A percentile compares a stretch with the other conserved stretches of the same genome.
phyloP scores from a whole-genome alignment of 2,113 vertebrate species.

The Scopus umbretta region DNA sequence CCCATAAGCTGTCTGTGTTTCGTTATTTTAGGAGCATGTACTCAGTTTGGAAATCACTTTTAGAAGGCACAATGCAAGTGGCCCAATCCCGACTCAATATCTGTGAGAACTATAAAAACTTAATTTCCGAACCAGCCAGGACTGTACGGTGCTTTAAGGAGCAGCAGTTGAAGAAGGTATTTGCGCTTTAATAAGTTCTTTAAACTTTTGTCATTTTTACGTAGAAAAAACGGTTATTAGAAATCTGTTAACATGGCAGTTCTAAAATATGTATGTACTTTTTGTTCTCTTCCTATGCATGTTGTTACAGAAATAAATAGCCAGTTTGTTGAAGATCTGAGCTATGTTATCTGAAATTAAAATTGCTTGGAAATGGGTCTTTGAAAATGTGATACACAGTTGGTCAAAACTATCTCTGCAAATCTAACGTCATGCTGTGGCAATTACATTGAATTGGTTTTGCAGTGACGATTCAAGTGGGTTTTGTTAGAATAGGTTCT shows the following conservation, averaged over 20 bases:
- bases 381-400: accelerated
- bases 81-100: conserved; percentile 94
- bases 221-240: too few relatives aligned
- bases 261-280: accelerated
- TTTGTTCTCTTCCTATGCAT: background rate
- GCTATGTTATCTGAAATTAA: background rate
- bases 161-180: conserved; percentile 94
- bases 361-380: background rate
- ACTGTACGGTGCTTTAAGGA: conserved; percentile 94
- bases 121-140: conserved; percentile 93
- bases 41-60: conserved; percentile 92
- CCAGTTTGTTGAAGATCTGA: background rate
- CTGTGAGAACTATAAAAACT: conserved; percentile 94
- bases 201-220: background rate
- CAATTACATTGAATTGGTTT: background rate
- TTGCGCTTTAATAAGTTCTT: background rate
- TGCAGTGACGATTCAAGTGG: background rate
- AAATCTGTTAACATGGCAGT: background rate
- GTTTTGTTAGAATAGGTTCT: background rate
- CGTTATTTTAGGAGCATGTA: conserved; percentile 86
- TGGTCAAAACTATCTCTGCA: background rate
- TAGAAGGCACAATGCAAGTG: conserved; percentile 94
- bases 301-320: background rate
- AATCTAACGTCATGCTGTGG: background rate
- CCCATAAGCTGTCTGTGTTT: background rate